These are phyloP conservation scores for Crocodylus rhombifer DNA, from an alignment of 2,797 vertebrate species.

Conservation along the genomic window DNA sequence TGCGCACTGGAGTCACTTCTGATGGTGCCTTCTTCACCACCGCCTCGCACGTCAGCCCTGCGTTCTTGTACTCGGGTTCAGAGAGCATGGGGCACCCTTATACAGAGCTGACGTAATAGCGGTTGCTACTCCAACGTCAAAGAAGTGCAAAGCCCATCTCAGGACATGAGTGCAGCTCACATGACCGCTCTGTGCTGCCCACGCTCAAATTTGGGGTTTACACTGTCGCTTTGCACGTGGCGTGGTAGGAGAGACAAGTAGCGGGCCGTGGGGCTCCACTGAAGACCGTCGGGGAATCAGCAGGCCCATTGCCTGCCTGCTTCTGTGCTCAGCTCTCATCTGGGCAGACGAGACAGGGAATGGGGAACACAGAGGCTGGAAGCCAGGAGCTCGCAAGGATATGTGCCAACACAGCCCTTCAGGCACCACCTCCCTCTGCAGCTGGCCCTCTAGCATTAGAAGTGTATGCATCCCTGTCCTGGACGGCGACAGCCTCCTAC, in stretches of 20 bases:
- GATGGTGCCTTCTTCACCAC: neutral
- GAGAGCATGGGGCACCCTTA: neutral
- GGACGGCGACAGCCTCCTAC: neutral
- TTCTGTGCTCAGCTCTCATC: too few relatives aligned
- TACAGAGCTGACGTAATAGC: too few relatives aligned
- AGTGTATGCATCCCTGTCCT: neutral
- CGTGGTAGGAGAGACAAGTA: neutral
- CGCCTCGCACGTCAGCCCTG: neutral
- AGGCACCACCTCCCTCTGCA: neutral
- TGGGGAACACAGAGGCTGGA: neutral
- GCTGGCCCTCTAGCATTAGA: accelerated
- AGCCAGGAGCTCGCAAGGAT: neutral
- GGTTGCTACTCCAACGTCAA: too few relatives aligned
- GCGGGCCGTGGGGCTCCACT: too few relatives aligned
- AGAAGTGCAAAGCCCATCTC: too few relatives aligned
- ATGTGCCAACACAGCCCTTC: neutral
- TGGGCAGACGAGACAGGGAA: too few relatives aligned
- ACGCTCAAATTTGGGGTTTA: too few relatives aligned
- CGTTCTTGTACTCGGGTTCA: neutral
- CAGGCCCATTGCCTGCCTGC: too few relatives aligned
- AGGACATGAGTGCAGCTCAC: too few relatives aligned
- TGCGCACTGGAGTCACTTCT: neutral
- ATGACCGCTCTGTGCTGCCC: too few relatives aligned
- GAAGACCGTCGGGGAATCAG: too few relatives aligned
- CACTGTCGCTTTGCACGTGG: too few relatives aligned